A percentile compares a stretch with the other conserved stretches of the same genome.
Conservation (phyloP, 2,113 vertebrate genomes). For the Callipepla californica region DNA sequence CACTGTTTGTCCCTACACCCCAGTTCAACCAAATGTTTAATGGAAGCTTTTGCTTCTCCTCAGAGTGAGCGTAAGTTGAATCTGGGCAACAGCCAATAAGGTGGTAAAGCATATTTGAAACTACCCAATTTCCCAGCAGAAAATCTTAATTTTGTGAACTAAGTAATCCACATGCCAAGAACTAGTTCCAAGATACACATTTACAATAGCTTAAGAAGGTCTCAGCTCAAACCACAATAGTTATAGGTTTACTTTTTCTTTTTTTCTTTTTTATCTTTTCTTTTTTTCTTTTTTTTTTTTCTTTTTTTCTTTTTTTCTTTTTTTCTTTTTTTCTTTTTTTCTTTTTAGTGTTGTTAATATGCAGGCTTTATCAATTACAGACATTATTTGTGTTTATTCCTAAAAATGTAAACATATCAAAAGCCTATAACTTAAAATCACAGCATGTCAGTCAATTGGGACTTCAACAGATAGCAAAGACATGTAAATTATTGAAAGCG, state of each 20-base stretch:
- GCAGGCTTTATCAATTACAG: background rate
- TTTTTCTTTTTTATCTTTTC: too few relatives aligned
- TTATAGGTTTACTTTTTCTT: background rate
- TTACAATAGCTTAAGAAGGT: slow-evolving; percentile 30
- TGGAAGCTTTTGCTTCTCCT: background rate
- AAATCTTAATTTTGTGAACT: slow-evolving; percentile 54
- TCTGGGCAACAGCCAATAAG: background rate
- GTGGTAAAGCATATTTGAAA: background rate
- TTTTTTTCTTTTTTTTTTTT: too few relatives aligned
- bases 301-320: background rate
- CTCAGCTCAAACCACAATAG: slow-evolving; percentile 25
- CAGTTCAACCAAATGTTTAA: background rate
- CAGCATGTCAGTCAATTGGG: background rate
- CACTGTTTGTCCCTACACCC: background rate
- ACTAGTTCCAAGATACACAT: slow-evolving; percentile 50
- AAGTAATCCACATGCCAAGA: slow-evolving; percentile 35
- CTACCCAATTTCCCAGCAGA: slow-evolving; percentile 19
- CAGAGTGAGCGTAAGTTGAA: background rate
- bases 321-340: too few relatives aligned
- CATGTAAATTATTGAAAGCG: background rate
- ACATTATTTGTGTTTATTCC: background rate
- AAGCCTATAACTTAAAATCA: background rate
- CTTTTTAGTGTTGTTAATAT: background rate
- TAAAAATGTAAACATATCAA: background rate
- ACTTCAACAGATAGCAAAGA: background rate